phyloP scores from a whole-genome alignment of 1,140 invertebrate species.

The Ctenoplectra terminalis region DNA sequence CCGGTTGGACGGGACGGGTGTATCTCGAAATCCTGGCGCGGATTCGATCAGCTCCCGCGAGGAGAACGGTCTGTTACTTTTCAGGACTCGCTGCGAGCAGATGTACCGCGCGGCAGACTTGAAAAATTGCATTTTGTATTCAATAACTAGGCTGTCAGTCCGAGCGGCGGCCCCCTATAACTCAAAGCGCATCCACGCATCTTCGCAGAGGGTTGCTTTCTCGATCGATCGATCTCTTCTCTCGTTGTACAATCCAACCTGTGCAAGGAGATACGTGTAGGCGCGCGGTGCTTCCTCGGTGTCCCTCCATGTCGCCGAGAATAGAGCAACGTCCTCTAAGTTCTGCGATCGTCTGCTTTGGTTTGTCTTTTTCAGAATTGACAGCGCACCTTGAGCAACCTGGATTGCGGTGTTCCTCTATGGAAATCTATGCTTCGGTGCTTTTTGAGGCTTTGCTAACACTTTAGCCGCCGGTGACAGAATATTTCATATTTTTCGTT shows the following conservation, averaged over 20 bases:
- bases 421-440: too few species aligned
- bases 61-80: constrained; percentile 36
- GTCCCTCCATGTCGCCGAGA: constrained; percentile 31
- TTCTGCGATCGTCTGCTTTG: not conserved
- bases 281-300: constrained; percentile 11
- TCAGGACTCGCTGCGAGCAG: constrained; percentile 45
- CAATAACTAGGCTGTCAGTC: constrained; percentile 78
- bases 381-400: not conserved
- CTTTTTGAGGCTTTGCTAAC: too few species aligned
- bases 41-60: constrained; percentile 60
- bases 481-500: too few species aligned
- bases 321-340: not conserved
- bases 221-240: constrained; percentile 66
- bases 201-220: constrained; percentile 36
- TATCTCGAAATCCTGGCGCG: constrained; percentile 53
- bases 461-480: too few species aligned
- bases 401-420: not conserved
- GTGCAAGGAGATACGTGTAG: constrained; percentile 23
- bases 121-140: constrained; percentile 80
- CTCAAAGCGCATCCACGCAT: constrained; percentile 70
- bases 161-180: constrained; percentile 68
- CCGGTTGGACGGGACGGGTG: constrained; percentile 12
- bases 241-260: not conserved
- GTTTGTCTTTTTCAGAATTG: not conserved
- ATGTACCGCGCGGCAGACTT: constrained; percentile 56